These are phyloP conservation scores for Clanis bilineata DNA, from an alignment of 2,888 invertebrate genomes.

Conservation along the genomic window DNA sequence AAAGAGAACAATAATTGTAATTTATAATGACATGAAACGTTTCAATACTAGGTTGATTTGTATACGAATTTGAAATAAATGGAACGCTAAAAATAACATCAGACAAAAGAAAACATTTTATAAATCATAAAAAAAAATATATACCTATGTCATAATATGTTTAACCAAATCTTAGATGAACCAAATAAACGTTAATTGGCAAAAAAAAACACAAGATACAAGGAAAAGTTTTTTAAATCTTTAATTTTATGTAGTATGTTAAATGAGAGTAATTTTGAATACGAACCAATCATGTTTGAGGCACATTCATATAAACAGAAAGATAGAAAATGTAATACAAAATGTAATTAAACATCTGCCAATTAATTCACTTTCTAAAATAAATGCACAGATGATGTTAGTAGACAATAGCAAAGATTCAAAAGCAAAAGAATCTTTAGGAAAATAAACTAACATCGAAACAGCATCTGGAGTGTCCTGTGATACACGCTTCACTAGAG, in stretches of 20 bases:
- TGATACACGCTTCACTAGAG: neutral
- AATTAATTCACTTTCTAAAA: neutral
- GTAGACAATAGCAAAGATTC: neutral
- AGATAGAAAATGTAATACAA: neutral
- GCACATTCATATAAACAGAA: conserved; percentile 2
- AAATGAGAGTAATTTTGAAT: neutral
- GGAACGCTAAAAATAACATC: no score
- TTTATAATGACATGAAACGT: no score
- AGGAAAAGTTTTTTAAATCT: neutral
- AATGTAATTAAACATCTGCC: neutral
- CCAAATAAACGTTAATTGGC: no score
- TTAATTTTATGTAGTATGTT: neutral
- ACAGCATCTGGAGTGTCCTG: neutral
- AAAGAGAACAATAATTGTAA: no score
- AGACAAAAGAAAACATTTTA: no score
- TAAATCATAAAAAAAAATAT: no score
- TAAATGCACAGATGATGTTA: neutral
- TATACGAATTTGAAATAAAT: no score
- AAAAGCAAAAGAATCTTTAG: neutral
- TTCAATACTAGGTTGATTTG: no score
- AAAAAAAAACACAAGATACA: neutral
- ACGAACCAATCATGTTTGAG: conserved; percentile 4
- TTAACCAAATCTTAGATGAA: no score
- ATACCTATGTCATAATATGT: no score
- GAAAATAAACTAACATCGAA: neutral